Evolutionary conservation across 1,140 invertebrate genomes (phyloP).

Genomic region (Drosophila equinoxialis): DNA sequence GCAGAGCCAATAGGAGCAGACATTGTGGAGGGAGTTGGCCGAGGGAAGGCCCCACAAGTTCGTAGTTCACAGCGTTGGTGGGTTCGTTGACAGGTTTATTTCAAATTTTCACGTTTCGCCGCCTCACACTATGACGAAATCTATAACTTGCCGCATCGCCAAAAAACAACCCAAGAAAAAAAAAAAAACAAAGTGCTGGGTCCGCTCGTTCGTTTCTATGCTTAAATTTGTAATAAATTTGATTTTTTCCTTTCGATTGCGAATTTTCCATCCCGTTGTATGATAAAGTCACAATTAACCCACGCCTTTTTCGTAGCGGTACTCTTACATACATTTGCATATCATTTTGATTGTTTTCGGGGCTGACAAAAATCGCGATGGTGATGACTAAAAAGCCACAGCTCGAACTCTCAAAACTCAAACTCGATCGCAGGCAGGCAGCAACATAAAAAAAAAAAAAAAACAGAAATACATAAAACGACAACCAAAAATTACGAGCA

Average conservation of each 20-base stretch:
- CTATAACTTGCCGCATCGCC: constrained; percentile 79
- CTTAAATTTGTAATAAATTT: constrained; percentile 82
- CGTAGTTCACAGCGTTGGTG: constrained; percentile 80
- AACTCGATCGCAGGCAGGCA: constrained; percentile 36
- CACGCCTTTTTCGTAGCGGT: constrained; percentile 82
- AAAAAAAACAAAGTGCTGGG: constrained; percentile 15
- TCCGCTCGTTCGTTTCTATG: constrained; percentile 64
- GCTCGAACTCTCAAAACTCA: background rate
- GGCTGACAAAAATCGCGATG: constrained; percentile 51
- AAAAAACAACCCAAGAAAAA: constrained; percentile 7
- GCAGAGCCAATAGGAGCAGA: background rate
- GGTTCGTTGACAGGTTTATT: constrained; percentile 78
- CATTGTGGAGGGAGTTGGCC: background rate
- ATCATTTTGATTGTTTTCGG: constrained; percentile 79
- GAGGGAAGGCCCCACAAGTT: constrained; percentile 64
- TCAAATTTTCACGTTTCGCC: constrained; percentile 64
- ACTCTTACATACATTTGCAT: constrained; percentile 82
- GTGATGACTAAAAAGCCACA: constrained; percentile 71
- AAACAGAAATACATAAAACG: constrained; percentile 35
- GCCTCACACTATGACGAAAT: constrained; percentile 72
- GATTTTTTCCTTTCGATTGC: constrained; percentile 81
- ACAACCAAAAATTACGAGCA: constrained; percentile 43
- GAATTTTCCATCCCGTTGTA: constrained; percentile 57
- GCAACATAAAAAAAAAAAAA: constrained; percentile 59
- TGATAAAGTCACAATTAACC: constrained; percentile 82